Evolutionary conservation across 2,113 vertebrate species (phyloP).

Genomic region (Phalacrocorax carbo): DNA sequence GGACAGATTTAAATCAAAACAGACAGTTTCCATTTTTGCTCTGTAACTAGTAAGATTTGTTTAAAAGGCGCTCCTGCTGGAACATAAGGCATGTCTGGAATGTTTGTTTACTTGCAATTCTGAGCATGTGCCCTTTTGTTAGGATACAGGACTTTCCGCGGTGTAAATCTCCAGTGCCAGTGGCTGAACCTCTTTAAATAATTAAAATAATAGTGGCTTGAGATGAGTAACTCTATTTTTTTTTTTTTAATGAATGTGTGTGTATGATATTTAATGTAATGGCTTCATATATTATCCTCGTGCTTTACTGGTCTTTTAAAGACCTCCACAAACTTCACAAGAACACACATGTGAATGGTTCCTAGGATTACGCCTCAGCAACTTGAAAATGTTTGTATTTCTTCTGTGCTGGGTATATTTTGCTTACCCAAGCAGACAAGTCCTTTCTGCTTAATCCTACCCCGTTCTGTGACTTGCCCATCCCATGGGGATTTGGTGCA

Average conservation of each 20-base stretch:
- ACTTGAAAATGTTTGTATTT: conserved; percentile 71
- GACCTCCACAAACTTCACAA: conserved; percentile 1
- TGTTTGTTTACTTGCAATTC: conserved; percentile 66
- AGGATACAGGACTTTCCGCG: conserved; percentile 12
- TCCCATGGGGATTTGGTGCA: conserved; percentile 65
- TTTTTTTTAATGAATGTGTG: not conserved
- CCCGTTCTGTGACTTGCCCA: conserved; percentile 62
- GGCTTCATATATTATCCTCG: conserved; percentile 15
- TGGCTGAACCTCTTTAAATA: conserved; percentile 26
- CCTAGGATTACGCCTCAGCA: conserved; percentile 55
- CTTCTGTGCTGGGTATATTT: conserved; percentile 63
- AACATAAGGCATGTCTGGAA: conserved; percentile 61
- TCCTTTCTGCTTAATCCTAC: conserved; percentile 68
- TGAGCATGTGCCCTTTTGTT: conserved; percentile 57
- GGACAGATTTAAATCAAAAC: conserved; percentile 78
- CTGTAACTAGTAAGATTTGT: conserved; percentile 73
- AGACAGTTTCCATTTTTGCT: conserved; percentile 78
- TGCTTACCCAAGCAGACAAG: conserved; percentile 69
- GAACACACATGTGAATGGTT: not conserved
- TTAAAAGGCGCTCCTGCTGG: conserved; percentile 68
- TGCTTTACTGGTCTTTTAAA: conserved; percentile 23
- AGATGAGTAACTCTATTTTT: not conserved
- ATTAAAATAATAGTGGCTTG: conserved; percentile 6
- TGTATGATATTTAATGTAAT: not conserved
- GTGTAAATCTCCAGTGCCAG: not conserved